Percentiles rank a stretch among this genome's conserved stretches.
Evolutionary conservation across 2,113 vertebrate species (phyloP).

Genomic region (Numida meleagris): DNA sequence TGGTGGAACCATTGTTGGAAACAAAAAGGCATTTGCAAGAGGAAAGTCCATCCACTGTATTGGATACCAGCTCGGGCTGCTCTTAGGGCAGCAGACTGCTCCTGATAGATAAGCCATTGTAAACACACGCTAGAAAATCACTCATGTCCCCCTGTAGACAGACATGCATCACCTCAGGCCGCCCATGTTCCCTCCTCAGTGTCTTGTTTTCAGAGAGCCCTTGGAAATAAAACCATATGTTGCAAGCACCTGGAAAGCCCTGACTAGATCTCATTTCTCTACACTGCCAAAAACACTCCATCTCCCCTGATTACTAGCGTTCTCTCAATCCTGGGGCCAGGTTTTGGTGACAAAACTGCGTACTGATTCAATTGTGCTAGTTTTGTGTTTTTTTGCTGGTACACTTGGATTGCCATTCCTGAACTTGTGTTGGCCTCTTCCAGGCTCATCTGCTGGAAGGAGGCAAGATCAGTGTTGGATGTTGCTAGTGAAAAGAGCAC

Average conservation of each 20-base stretch:
- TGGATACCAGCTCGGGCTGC: neutral
- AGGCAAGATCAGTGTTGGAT: neutral
- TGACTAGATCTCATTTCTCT: neutral
- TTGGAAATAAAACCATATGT: neutral
- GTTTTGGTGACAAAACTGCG: neutral
- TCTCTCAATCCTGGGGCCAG: neutral
- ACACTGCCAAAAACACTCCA: neutral
- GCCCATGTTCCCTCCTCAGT: neutral
- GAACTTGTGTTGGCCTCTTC: neutral
- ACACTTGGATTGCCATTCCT: neutral
- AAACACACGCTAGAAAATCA: neutral
- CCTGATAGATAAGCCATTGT: neutral
- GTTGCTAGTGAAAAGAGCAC: neutral
- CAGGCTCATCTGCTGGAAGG: neutral
- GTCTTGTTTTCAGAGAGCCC: neutral
- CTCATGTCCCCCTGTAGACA: neutral
- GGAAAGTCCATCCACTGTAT: neutral
- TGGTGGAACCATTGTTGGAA: slow-evolving; percentile 36
- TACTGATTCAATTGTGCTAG: neutral
- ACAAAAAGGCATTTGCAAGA: slow-evolving; percentile 17
- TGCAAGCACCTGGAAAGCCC: neutral
- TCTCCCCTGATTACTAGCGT: neutral
- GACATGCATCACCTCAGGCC: neutral
- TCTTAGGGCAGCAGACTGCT: neutral
- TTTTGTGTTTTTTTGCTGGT: neutral